Conservation (phyloP, 2,888 invertebrate genomes). For the Lysandra bellargus region DNA sequence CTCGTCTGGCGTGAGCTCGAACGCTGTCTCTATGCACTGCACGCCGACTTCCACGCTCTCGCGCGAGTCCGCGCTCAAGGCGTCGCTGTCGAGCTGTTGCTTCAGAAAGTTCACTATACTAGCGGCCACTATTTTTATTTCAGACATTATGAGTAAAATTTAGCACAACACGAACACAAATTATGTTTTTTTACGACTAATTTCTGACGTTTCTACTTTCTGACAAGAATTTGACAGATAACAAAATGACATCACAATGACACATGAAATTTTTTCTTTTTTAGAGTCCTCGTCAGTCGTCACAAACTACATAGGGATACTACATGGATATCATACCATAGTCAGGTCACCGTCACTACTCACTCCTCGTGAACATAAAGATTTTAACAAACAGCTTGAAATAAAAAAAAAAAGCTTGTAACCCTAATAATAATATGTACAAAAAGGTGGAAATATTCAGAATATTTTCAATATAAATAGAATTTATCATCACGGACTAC, state of each 20-base stretch:
- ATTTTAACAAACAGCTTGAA: too few species aligned
- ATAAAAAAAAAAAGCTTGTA: too few species aligned
- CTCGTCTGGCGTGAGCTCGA: slow-evolving; percentile 83
- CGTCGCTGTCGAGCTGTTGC: slow-evolving; percentile 74
- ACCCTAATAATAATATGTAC: too few species aligned
- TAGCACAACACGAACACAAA: slow-evolving; percentile 24
- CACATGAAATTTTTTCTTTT: not conserved
- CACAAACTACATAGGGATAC: too few species aligned
- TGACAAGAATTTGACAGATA: slow-evolving; percentile 6
- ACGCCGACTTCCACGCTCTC: slow-evolving; percentile 96
- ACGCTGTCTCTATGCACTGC: slow-evolving; percentile 96
- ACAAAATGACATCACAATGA: not conserved
- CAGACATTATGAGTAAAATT: slow-evolving; percentile 55
- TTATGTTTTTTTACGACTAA: not conserved
- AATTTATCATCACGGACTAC: too few species aligned
- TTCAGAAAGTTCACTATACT: slow-evolving; percentile 81
- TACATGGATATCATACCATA: too few species aligned
- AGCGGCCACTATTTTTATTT: slow-evolving; percentile 74
- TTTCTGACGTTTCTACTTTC: slow-evolving; percentile 1
- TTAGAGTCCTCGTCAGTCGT: too few species aligned
- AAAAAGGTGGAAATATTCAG: too few species aligned
- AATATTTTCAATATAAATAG: too few species aligned
- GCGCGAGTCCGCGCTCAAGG: slow-evolving; percentile 68
- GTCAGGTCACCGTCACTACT: too few species aligned
- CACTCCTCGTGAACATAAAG: too few species aligned